Percentiles rank a stretch among this genome's conserved stretches.
phyloP scores from a whole-genome alignment of 1,140 invertebrate genomes.

The Centruroides vittatus region DNA sequence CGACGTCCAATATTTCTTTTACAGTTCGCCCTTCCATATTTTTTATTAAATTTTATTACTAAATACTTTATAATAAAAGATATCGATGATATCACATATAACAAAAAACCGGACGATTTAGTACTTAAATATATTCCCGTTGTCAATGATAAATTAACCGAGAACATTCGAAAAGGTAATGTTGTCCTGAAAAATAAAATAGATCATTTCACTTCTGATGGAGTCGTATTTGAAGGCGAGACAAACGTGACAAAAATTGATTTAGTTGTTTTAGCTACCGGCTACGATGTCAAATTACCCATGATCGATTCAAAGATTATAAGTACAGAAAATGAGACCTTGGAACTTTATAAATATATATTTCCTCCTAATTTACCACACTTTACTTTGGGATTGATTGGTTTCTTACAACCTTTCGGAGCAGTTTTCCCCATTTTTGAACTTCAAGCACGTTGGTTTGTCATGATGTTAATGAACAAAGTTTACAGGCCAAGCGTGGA shows the following conservation, averaged over 20 bases:
- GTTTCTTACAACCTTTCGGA: slow-evolving; percentile 36
- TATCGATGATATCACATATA: slow-evolving; percentile 35
- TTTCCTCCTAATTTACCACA: slow-evolving; percentile 27
- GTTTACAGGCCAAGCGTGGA: slow-evolving; percentile 11
- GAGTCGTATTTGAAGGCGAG: slow-evolving; percentile 26
- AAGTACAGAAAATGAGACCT: slow-evolving; percentile 19
- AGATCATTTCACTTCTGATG: slow-evolving; percentile 23
- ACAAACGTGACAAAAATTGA: slow-evolving; percentile 20
- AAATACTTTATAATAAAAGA: slow-evolving; percentile 17
- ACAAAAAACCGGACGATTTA: slow-evolving; percentile 31
- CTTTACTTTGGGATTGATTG: slow-evolving; percentile 33
- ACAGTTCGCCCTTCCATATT: not conserved
- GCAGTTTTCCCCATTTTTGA: slow-evolving; percentile 37
- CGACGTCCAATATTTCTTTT: not conserved
- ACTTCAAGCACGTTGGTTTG: slow-evolving; percentile 25
- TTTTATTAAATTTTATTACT: not conserved
- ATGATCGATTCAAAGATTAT: slow-evolving; percentile 24
- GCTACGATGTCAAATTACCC: slow-evolving; percentile 31
- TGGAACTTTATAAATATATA: slow-evolving; percentile 33
- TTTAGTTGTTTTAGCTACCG: slow-evolving; percentile 30
- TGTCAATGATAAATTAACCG: slow-evolving; percentile 40
- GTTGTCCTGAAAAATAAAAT: slow-evolving; percentile 31
- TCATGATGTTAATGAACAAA: slow-evolving; percentile 13
- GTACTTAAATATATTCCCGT: slow-evolving; percentile 34
- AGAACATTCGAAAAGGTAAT: slow-evolving; percentile 32